phyloP scores from a whole-genome alignment of 2,113 vertebrate species.

The Dicaeum eximium region DNA sequence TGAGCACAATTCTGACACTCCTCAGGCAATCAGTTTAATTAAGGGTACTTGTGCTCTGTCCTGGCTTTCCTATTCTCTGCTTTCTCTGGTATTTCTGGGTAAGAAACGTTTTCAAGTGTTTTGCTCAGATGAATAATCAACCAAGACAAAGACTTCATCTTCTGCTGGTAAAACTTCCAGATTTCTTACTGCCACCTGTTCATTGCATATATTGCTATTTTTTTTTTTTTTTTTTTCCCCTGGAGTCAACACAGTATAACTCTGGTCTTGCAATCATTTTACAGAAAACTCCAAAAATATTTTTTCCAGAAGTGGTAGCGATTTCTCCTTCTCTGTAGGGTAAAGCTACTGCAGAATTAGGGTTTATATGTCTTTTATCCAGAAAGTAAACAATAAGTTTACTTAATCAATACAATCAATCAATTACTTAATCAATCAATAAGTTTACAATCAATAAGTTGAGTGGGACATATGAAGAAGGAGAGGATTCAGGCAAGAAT shows the following conservation, averaged over 20 bases:
- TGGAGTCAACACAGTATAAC: not conserved
- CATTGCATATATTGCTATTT: not conserved
- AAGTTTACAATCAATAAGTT: no score
- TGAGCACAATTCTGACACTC: not conserved
- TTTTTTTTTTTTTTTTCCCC: not conserved
- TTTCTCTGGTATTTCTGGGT: not conserved
- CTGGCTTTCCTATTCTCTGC: not conserved
- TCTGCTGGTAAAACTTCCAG: not conserved
- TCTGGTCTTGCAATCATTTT: not conserved
- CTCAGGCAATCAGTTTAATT: not conserved
- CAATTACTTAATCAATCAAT: no score
- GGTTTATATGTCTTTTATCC: not conserved
- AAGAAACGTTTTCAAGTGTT: not conserved
- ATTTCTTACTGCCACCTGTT: not conserved
- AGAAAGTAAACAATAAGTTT: rapidly evolving
- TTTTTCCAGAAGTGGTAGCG: not conserved
- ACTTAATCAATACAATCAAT: no score
- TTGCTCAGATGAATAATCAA: not conserved
- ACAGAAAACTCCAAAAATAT: not conserved
- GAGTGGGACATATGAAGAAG: not conserved
- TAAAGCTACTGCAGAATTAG: not conserved
- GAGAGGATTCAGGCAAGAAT: not conserved
- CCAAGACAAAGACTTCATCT: not conserved
- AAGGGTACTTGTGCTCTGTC: not conserved
- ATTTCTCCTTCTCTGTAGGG: not conserved